phyloP scores from a whole-genome alignment of 2,797 vertebrate species.

The Kryptolebias ocellatus region DNA sequence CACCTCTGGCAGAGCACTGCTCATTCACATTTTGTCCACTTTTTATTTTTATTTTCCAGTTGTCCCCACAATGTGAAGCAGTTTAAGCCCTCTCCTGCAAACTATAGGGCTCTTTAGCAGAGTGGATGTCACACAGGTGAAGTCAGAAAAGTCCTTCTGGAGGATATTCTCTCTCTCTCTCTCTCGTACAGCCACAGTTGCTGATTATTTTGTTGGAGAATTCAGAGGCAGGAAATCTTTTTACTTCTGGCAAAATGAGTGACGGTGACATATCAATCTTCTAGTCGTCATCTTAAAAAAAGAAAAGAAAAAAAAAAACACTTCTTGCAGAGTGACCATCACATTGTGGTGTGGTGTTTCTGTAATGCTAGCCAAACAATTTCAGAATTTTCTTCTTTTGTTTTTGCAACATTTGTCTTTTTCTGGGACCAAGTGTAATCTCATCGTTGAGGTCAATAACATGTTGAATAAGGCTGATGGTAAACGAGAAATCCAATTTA shows the following conservation, averaged over 20 bases:
- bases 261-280: background rate
- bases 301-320: no score
- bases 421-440: no score
- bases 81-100: slow-evolving; percentile 35
- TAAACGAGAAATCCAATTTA: no score
- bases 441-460: no score
- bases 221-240: slow-evolving; percentile 7
- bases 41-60: slow-evolving; percentile 25
- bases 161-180: slow-evolving; percentile 11
- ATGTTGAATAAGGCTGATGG: no score
- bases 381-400: no score
- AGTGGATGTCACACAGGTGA: slow-evolving; percentile 21
- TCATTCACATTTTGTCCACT: slow-evolving; percentile 26
- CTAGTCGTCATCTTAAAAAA: no score
- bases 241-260: background rate
- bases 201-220: slow-evolving; percentile 5
- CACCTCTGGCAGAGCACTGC: slow-evolving; percentile 29
- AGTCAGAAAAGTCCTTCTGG: slow-evolving; percentile 18
- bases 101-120: slow-evolving; percentile 36
- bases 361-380: no score
- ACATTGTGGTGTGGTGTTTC: no score
- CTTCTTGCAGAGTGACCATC: slow-evolving; percentile 10
- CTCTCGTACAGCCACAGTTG: background rate
- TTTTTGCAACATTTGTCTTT: no score
- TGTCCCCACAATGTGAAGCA: slow-evolving; percentile 17